These are phyloP conservation scores for Borostomias antarcticus DNA, from an alignment of 2,797 vertebrate species.

Conservation along the genomic window DNA sequence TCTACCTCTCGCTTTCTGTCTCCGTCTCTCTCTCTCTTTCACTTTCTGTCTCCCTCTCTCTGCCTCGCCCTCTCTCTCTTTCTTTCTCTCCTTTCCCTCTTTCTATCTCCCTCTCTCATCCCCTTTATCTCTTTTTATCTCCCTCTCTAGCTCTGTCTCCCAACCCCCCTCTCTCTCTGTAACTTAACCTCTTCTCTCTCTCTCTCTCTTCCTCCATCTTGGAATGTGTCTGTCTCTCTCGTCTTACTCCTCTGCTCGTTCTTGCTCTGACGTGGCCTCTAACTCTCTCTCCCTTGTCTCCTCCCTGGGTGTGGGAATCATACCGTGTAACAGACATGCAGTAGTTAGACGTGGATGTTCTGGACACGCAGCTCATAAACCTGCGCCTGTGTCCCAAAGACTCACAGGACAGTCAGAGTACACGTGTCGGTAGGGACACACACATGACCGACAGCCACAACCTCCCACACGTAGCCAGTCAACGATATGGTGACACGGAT, in stretches of 20 bases:
- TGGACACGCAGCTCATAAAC: too few relatives aligned
- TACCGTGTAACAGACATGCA: too few relatives aligned
- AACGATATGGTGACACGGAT: conserved; percentile 63
- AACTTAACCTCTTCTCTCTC: not conserved
- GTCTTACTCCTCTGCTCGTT: not conserved
- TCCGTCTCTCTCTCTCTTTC: too few relatives aligned
- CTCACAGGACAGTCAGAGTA: conserved; percentile 23
- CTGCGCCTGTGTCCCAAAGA: too few relatives aligned
- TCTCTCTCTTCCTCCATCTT: not conserved
- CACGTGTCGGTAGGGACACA: conserved; percentile 44
- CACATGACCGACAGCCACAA: conserved; percentile 55
- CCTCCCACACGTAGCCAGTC: conserved; percentile 64
- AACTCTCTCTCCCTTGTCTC: conserved; percentile 4
- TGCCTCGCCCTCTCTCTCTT: conserved; percentile 11
- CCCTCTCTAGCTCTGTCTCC: too few relatives aligned
- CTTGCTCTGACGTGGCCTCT: not conserved
- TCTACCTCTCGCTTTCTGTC: too few relatives aligned
- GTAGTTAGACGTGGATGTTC: too few relatives aligned
- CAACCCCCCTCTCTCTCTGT: not conserved
- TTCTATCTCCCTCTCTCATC: not conserved
- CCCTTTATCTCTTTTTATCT: not conserved
- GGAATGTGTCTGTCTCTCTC: not conserved
- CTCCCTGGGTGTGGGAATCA: not conserved
- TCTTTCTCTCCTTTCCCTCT: not conserved
- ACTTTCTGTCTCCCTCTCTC: too few relatives aligned